A percentile compares a stretch with the other conserved stretches of the same genome.
Evolutionary conservation across 2,797 vertebrate species (phyloP).

Genomic region (Hydrophis major): DNA sequence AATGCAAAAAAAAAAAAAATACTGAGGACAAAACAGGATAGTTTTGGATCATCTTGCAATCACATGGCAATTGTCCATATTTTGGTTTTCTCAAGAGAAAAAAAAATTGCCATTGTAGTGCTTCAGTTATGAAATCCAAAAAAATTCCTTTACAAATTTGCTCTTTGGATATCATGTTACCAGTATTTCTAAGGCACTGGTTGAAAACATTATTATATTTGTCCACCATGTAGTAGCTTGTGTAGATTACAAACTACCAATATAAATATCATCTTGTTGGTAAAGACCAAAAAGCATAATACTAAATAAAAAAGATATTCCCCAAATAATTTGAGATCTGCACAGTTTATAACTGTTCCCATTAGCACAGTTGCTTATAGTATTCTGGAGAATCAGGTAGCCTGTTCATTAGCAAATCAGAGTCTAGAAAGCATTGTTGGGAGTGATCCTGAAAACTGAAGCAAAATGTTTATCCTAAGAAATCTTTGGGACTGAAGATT

Average conservation of each 20-base stretch:
- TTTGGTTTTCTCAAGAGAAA: not conserved
- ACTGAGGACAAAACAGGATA: not conserved
- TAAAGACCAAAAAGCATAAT: not conserved
- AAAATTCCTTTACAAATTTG: not conserved
- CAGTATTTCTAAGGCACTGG: not conserved
- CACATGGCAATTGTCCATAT: not conserved
- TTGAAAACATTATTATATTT: not conserved
- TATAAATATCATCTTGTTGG: not conserved
- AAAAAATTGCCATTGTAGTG: not conserved
- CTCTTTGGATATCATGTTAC: not conserved
- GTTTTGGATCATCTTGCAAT: not conserved
- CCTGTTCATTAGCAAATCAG: not conserved
- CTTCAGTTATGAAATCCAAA: not conserved
- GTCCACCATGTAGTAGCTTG: not conserved
- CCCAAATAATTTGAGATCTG: not conserved
- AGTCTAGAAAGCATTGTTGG: not conserved
- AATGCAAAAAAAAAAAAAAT: not conserved
- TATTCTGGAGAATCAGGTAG: not conserved
- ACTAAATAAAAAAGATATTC: not conserved
- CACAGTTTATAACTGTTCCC: not conserved
- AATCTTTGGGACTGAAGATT: not conserved
- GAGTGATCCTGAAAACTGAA: not conserved
- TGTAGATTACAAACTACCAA: not conserved
- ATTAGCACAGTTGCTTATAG: not conserved
- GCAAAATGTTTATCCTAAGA: not conserved